Conservation (phyloP, 1,140 invertebrate species). For the Panagrolaimus sp. region DNA sequence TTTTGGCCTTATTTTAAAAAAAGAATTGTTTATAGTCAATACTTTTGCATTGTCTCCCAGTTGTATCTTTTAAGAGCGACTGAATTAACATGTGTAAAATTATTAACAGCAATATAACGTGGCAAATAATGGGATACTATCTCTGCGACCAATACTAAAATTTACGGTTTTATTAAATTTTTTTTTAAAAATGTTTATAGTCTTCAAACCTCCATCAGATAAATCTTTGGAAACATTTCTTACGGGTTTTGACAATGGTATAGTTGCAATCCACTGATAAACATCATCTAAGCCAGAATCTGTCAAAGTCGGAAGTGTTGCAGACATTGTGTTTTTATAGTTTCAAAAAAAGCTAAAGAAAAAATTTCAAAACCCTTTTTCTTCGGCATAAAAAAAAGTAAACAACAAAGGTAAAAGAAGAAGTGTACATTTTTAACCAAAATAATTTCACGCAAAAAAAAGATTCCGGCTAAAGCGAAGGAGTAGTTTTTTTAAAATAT, state of each 20-base stretch:
- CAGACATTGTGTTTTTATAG: not conserved
- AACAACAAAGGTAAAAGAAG: too few species aligned
- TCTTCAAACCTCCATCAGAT: conserved; percentile 12
- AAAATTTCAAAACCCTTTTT: too few species aligned
- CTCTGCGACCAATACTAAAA: conserved; percentile 15
- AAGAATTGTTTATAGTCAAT: too few species aligned
- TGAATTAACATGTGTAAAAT: conserved; percentile 16
- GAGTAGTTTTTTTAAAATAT: too few species aligned
- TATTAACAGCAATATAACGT: conserved; percentile 12
- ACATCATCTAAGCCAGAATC: conserved; percentile 3
- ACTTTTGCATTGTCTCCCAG: conserved; percentile 15
- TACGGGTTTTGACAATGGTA: conserved; percentile 13
- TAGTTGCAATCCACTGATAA: conserved; percentile 4
- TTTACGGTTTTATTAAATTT: not conserved
- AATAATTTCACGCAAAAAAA: too few species aligned
- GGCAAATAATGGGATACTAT: conserved; percentile 12
- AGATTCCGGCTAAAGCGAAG: too few species aligned
- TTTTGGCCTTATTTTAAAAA: not conserved
- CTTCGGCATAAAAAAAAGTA: too few species aligned
- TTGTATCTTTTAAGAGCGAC: conserved; percentile 13
- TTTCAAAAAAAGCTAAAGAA: too few species aligned
- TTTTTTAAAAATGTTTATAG: too few species aligned
- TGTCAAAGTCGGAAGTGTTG: conserved; percentile 1
- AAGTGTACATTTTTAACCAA: too few species aligned
- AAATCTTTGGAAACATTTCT: conserved; percentile 12